A percentile compares a stretch with the other conserved stretches of the same genome.
These are phyloP conservation scores for Parotocinclus haroldoi DNA, from an alignment of 2,797 vertebrate species.

Conservation along the genomic window DNA sequence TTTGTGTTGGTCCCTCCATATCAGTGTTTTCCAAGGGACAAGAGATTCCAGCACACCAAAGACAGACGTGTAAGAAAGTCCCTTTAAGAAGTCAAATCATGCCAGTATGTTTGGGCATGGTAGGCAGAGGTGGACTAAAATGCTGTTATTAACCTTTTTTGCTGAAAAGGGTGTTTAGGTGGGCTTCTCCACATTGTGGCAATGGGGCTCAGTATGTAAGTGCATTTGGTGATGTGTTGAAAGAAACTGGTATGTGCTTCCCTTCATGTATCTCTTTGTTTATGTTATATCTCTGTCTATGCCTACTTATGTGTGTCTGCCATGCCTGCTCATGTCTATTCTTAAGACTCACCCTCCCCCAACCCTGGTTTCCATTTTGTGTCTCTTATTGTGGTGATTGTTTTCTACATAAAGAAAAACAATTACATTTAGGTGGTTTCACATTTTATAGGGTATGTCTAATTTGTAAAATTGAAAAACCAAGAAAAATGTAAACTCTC, in stretches of 20 bases:
- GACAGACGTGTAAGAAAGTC: constrained; percentile 70
- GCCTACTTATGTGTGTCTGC: constrained; percentile 27
- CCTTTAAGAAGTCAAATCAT: constrained; percentile 70
- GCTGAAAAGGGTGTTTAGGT: constrained; percentile 9
- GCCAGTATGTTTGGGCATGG: constrained; percentile 59
- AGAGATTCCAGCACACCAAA: constrained; percentile 73
- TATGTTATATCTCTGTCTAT: constrained; percentile 38
- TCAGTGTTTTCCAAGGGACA: constrained; percentile 49
- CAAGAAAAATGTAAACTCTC: constrained; percentile 67
- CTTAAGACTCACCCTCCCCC: constrained; percentile 18
- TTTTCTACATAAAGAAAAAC: constrained; percentile 75
- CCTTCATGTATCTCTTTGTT: constrained; percentile 64
- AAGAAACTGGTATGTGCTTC: constrained; percentile 57
- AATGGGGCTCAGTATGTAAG: constrained; percentile 33
- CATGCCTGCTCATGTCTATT: constrained; percentile 54
- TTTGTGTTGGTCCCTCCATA: constrained; percentile 53
- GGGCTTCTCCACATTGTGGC: constrained; percentile 24
- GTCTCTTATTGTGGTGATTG: constrained; percentile 78
- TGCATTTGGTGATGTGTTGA: constrained; percentile 41
- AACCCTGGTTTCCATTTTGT: constrained; percentile 69
- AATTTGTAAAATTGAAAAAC: constrained; percentile 84
- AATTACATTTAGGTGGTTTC: constrained; percentile 79
- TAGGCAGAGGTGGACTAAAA: constrained; percentile 37
- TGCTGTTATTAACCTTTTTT: constrained; percentile 19
- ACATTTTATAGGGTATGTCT: constrained; percentile 91